These are phyloP conservation scores for Dolichoris vasculosae DNA, from an alignment of 1,140 invertebrate species.

Conservation along the genomic window DNA sequence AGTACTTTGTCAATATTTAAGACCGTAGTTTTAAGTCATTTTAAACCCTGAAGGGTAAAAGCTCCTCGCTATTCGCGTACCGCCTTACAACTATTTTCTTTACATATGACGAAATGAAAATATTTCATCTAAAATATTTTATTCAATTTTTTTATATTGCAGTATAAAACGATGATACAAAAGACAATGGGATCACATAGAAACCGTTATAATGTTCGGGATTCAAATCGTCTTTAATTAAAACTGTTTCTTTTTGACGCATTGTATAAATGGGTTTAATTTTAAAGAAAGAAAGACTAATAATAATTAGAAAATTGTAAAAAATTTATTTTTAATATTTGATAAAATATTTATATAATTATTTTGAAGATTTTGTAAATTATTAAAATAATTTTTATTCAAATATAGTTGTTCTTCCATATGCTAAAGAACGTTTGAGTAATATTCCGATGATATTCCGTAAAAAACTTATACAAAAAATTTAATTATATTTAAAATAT, in stretches of 20 bases:
- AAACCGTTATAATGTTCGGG: not conserved
- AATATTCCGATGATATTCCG: too few species aligned
- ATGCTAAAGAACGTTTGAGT: too few species aligned
- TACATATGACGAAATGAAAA: constrained; percentile 15
- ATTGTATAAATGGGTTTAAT: constrained; percentile 20
- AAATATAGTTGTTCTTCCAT: too few species aligned
- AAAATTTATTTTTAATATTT: not conserved
- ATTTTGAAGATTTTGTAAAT: not conserved
- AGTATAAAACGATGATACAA: not conserved
- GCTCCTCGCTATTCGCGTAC: not conserved
- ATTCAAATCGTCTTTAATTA: constrained; percentile 7
- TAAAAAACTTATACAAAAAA: too few species aligned
- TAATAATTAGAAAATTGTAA: not conserved
- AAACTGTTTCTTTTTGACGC: not conserved
- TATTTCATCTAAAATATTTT: not conserved
- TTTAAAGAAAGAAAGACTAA: not conserved
- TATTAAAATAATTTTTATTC: not conserved
- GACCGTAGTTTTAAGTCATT: constrained; percentile 26
- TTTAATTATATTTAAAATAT: too few species aligned
- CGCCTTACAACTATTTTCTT: constrained; percentile 37
- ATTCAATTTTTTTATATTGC: constrained; percentile 30
- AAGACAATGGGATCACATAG: not conserved
- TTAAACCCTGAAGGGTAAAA: constrained; percentile 35
- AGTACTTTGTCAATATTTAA: constrained; percentile 41
- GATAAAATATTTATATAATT: not conserved